phyloP scores from a whole-genome alignment of 2,888 invertebrate genomes.

The Boloria selene region DNA sequence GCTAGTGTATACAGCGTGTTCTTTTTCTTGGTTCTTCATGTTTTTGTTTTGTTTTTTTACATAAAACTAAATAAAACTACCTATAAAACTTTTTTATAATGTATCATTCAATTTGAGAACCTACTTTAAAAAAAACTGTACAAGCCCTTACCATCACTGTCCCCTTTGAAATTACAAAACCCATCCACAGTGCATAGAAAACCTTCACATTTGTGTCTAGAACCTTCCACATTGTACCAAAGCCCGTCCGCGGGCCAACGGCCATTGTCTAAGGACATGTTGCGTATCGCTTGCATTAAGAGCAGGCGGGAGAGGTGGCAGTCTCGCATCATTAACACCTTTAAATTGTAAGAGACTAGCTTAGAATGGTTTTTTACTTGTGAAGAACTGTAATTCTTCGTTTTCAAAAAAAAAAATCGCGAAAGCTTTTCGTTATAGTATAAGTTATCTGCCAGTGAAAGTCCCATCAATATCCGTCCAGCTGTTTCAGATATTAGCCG shows the following conservation, averaged over 20 bases:
- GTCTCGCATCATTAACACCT: constrained; percentile 88
- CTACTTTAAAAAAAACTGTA: constrained; percentile 8
- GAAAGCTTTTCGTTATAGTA: too few species aligned
- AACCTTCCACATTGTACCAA: constrained; percentile 66
- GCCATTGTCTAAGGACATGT: constrained; percentile 70
- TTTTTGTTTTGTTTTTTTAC: too few species aligned
- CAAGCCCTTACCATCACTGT: constrained; percentile 53
- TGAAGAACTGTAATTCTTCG: too few species aligned
- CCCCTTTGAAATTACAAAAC: constrained; percentile 70
- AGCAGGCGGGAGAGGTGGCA: constrained; percentile 84
- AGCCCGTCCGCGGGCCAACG: constrained; percentile 67
- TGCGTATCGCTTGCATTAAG: constrained; percentile 75
- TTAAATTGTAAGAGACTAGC: constrained; percentile 38
- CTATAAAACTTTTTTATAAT: too few species aligned
- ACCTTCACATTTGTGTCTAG: constrained; percentile 80
- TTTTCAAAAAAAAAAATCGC: too few species aligned
- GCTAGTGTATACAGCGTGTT: too few species aligned
- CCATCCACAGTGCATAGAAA: constrained; percentile 88
- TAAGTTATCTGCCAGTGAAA: too few species aligned
- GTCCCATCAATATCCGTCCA: too few species aligned
- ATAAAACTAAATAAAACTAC: not conserved
- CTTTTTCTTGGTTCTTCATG: too few species aligned
- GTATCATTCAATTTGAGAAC: too few species aligned
- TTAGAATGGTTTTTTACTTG: too few species aligned
- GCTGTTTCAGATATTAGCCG: too few species aligned